Conservation (phyloP, 2,888 invertebrate species). For the Eristalinus sepulchralis region DNA sequence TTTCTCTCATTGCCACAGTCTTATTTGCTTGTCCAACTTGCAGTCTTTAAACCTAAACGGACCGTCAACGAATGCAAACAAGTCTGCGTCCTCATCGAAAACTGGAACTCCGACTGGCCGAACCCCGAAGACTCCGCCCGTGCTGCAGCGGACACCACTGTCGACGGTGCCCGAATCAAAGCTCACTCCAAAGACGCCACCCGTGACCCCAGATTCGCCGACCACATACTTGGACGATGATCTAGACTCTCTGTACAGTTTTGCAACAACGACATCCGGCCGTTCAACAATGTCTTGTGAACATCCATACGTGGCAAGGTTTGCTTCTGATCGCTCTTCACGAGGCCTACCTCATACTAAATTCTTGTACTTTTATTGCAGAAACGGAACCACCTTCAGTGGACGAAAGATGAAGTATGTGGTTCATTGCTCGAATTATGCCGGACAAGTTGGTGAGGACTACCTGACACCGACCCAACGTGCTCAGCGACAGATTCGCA, state of each 20-base stretch:
- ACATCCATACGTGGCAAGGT: constrained; percentile 89
- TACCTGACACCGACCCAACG: constrained; percentile 94
- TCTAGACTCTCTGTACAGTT: constrained; percentile 89
- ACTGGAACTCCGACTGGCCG: constrained; percentile 65
- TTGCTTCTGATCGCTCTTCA: constrained; percentile 37
- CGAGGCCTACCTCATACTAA: background rate
- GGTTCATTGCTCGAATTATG: constrained; percentile 91
- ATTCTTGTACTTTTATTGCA: constrained; percentile 58
- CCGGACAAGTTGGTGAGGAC: constrained; percentile 89
- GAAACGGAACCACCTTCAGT: constrained; percentile 87
- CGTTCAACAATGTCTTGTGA: constrained; percentile 87
- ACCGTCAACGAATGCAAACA: constrained; percentile 72
- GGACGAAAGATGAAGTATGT: constrained; percentile 89
- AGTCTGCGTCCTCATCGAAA: constrained; percentile 70
- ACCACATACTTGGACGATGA: constrained; percentile 85
- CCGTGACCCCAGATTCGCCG: constrained; percentile 84
- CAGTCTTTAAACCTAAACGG: constrained; percentile 80
- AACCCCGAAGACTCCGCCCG: constrained; percentile 66
- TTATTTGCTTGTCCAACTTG: constrained; percentile 48
- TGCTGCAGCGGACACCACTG: constrained; percentile 71
- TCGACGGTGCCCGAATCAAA: constrained; percentile 77
- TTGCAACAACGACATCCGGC: constrained; percentile 89
- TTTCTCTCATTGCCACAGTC: constrained; percentile 57
- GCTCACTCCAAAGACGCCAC: constrained; percentile 83
- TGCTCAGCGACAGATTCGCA: constrained; percentile 89